Evolutionary conservation across 2,888 invertebrate genomes (phyloP), one percentile per base, ranked within the genome.

Genomic region (Sympetrum striolatum): DNA sequence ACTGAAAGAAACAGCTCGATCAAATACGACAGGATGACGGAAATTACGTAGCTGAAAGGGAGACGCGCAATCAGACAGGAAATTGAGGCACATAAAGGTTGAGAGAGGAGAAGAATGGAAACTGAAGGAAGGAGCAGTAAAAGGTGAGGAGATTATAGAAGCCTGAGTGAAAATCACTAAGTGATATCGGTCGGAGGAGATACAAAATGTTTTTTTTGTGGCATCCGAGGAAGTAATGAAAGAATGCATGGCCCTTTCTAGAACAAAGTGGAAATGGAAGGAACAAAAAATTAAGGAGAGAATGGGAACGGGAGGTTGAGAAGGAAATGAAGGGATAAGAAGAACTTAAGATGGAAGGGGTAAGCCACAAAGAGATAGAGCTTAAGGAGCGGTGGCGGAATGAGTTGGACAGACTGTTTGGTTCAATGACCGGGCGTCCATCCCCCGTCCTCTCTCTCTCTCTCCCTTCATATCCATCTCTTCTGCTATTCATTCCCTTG

Each of bases 371-470:
- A 86, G 60, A 86, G 86, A 35, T 53, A 82, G 82, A 60, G 60
- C 37, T 37, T 37, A 22, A 31, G 60, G 86, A 86, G 14, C 22
- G 82, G 82, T 15, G 35, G 58, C 53, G 37, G 25, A 58, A 58
- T 86, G 86, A 37, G 86, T 86, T 58, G 86, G 86, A 64, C 86
- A 86, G 86, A 37, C 60, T 60, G 86, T 37, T 37, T 86, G 86
- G 86, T 86, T 86, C 86, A 86, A 64, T 86, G 86, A 86, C 86
- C 86, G 60, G 82, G 35, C 53, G 58, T 58, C 10, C 53, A 25
- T 58, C 82, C 48, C 25, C n/a, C 81, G 39, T n/a, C 22, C 39
- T 81, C 81, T 39, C 37, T 80, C 39, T 81, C 48, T 53, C 25
- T 82, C 53, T 35, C 35, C 8, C 53, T 31, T 82, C 82, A 58